Percentiles rank a stretch among this genome's conserved stretches.
phyloP scores from a whole-genome alignment of 2,797 vertebrate species.

The Pseudomugil tenellus region DNA sequence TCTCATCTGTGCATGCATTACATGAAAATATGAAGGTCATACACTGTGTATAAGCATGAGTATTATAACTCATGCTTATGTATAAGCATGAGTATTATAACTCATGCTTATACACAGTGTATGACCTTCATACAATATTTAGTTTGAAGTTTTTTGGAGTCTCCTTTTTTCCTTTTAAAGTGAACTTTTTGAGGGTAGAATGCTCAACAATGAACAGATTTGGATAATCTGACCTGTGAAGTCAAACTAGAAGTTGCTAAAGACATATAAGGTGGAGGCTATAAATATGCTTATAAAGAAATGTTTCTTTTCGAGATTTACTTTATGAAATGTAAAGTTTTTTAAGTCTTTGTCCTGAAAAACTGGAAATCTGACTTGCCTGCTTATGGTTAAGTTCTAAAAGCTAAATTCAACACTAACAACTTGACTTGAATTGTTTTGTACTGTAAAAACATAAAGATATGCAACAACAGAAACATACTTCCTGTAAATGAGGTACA shows the following conservation, averaged over 20 bases:
- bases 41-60: background rate
- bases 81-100: too few species aligned
- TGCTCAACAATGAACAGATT: background rate
- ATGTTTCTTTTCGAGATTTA: too few species aligned
- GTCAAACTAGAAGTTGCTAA: background rate
- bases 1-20: too few species aligned
- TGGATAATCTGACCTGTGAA: too few species aligned
- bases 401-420: background rate
- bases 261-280: background rate
- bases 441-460: background rate
- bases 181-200: background rate
- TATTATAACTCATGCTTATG: too few species aligned
- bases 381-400: background rate
- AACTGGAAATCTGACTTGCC: background rate
- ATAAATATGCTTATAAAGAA: background rate
- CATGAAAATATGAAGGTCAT: background rate
- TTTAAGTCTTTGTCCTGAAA: background rate
- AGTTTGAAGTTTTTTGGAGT: background rate
- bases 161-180: background rate
- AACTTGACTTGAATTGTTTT: background rate
- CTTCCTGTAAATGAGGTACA: background rate
- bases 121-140: background rate
- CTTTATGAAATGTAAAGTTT: background rate
- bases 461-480: background rate
- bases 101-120: too few species aligned